Conservation (phyloP, 2,113 vertebrate genomes). For the Tupaia chinensis region DNA sequence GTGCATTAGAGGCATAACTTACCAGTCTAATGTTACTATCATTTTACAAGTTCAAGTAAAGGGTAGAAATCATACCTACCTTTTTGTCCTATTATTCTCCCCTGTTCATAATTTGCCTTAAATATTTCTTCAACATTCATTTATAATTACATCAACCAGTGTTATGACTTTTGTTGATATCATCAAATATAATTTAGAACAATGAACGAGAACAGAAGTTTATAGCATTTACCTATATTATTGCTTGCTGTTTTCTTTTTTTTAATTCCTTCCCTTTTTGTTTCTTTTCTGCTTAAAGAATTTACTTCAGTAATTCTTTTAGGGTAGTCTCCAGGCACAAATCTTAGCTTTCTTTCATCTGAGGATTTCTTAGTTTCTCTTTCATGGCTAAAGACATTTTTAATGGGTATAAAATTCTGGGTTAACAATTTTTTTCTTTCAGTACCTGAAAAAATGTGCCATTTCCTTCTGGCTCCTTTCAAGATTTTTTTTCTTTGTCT, state of each 20-base stretch:
- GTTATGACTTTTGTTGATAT: not conserved
- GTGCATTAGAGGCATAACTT: not conserved
- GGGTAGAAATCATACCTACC: not conserved
- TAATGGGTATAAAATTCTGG: not conserved
- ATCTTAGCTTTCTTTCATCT: not conserved
- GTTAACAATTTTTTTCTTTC: slow-evolving; percentile 31
- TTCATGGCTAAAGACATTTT: not conserved
- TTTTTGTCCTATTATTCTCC: not conserved
- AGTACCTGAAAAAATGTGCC: not conserved
- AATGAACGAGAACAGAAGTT: not conserved
- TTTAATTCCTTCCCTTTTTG: not conserved
- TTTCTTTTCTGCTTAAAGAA: not conserved
- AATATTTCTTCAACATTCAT: not conserved
- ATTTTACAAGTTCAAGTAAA: not conserved
- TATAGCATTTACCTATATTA: not conserved
- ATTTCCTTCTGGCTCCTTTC: slow-evolving; percentile 18
- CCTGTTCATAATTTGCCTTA: not conserved
- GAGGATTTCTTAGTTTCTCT: not conserved
- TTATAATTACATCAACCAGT: not conserved
- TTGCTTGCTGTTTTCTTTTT: not conserved
- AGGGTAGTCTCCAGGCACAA: not conserved
- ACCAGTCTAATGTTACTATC: not conserved
- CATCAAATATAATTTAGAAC: not conserved
- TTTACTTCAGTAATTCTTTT: not conserved
- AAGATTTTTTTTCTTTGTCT: not conserved